Base-by-base conservation (phyloP, 2,888 invertebrate genomes). In the Philopedon plagiatum region DNA sequence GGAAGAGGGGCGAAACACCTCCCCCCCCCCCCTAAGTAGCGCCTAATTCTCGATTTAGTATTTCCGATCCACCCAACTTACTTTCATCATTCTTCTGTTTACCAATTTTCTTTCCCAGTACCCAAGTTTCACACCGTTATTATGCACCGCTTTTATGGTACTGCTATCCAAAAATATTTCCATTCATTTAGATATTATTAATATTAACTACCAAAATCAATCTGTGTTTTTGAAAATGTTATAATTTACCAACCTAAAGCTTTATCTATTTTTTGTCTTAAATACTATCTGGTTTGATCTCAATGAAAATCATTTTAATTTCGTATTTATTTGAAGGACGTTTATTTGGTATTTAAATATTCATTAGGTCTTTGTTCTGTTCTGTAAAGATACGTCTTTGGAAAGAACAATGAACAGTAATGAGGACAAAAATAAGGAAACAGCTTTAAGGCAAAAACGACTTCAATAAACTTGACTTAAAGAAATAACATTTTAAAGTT, bases 261-360 rank as follows among this genome's bases (percentile, higher is more conserved):
- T 19, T 11, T 44, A 9, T 7, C 3, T 19, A 44, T 44, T 44
- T 44, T 44, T 44, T 44, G 5, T 21, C n/a, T 44, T 44, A 44
- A 44, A 44, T 21, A 11, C 21, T 19, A 5, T 21, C 44, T 44
- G 44, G 44, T 44, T 44, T 44, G 8, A 8, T 18, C 8, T 8
- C 1, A 9, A 19, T 8, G 18, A n/a, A 44, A 11, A 21, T 19
- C 18, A 19, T 44, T 44, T 44, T 8, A 44, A 19, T 19, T 44
- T 11, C 18, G 19, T 19, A 21, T 44, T 44, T 44, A 19, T 11
- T 11, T n/a, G 9, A n/a, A 1, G 19, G 18, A 7, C 18, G 21
- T 44, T 44, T 44, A 44, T 19, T 44, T 44, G 18, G 21, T 19
- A 44, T 44, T 44, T 44, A 44, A 44, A 44, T 44, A 44, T 44